Percentiles rank a stretch among this genome's conserved stretches.
Evolutionary conservation across 92 coral and sea anemone species (phyloP).

Genomic region (Isaurus tuberculatus): DNA sequence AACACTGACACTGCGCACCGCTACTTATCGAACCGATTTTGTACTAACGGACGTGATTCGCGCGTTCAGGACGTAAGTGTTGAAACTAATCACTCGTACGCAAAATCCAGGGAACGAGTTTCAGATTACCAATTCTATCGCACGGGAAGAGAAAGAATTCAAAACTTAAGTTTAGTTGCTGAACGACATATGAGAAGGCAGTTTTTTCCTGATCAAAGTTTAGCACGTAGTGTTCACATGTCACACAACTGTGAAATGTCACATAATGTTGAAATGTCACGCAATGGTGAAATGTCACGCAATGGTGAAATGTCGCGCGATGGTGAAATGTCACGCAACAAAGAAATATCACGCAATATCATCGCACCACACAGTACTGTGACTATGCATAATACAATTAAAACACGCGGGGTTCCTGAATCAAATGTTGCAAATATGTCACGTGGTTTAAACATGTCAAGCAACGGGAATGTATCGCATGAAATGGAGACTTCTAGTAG

Average conservation of each 20-base stretch:
- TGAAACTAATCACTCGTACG: background rate
- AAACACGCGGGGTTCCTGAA: conserved; percentile 10
- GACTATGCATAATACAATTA: background rate
- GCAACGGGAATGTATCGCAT: background rate
- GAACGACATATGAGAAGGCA: background rate
- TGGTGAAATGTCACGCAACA: background rate
- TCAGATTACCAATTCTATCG: background rate
- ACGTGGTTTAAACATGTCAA: conserved; percentile 18
- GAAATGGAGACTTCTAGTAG: background rate
- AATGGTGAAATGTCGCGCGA: background rate
- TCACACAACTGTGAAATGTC: no score
- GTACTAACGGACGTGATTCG: conserved; percentile 9
- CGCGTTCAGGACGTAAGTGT: conserved; percentile 34
- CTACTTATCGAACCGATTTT: background rate
- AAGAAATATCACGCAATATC: background rate
- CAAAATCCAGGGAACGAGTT: background rate
- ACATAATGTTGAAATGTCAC: no score
- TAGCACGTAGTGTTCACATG: conserved; percentile 2
- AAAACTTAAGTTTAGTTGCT: background rate
- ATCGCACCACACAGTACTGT: conserved; percentile 12
- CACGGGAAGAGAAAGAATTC: conserved; percentile 22
- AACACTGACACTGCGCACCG: background rate
- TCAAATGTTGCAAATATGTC: conserved; percentile 1
- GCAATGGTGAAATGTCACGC: no score
- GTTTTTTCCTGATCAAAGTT: background rate